phyloP scores from a whole-genome alignment of 2,888 invertebrate species.

The Hirudinaria manillensis region DNA sequence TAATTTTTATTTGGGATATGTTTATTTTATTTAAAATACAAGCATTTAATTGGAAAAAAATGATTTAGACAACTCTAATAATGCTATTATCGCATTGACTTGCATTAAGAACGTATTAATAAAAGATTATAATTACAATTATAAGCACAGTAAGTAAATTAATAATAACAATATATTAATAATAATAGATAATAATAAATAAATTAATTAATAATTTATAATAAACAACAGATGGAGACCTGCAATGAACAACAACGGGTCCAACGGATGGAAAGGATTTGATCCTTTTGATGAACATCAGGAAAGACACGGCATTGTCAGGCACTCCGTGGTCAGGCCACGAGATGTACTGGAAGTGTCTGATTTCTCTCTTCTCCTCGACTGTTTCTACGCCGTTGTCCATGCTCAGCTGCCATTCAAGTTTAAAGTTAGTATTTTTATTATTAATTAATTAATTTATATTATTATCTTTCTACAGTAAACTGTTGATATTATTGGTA shows the following conservation, averaged over 20 bases:
- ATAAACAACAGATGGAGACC: constrained; percentile 44
- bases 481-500: no score
- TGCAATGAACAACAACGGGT: constrained; percentile 87
- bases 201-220: no score
- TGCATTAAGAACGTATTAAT: no score
- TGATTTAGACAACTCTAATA: neutral
- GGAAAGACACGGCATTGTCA: constrained; percentile 93
- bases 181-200: neutral
- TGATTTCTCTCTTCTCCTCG: constrained; percentile 73
- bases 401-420: neutral
- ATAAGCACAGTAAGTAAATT: no score
- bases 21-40: neutral
- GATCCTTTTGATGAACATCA: constrained; percentile 89
- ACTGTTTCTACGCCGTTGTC: constrained; percentile 10
- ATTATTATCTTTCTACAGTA: neutral
- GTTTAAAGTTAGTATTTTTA: neutral
- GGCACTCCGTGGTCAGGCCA: constrained; percentile 99
- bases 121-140: no score
- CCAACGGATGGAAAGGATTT: constrained; percentile 68
- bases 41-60: neutral
- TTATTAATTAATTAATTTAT: no score
- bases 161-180: no score
- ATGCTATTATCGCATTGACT: neutral
- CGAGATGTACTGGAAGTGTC: constrained; percentile 94
- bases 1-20: no score